phyloP scores from a whole-genome alignment of 2,113 vertebrate genomes.

The Scalopus aquaticus region DNA sequence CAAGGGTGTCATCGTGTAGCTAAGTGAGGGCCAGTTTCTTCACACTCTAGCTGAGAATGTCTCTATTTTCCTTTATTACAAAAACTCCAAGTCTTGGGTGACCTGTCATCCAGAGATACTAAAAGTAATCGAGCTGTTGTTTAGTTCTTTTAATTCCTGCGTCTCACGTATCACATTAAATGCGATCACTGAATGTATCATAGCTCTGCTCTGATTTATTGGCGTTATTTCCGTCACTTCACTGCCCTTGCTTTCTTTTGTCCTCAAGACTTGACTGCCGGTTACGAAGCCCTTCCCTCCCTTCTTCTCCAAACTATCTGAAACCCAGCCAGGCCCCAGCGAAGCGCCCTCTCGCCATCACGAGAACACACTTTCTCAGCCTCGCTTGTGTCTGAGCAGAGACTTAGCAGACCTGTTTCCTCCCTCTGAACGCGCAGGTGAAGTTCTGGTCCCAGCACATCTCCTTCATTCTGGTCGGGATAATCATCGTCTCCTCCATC shows the following conservation, averaged over 20 bases:
- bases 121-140: neutral
- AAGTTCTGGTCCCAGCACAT: constrained; percentile 99
- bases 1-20: neutral
- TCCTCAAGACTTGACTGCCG: neutral
- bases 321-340: neutral
- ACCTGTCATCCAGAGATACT: neutral
- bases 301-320: neutral
- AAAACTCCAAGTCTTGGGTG: neutral
- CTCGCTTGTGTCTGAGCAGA: neutral
- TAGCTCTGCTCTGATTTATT: neutral
- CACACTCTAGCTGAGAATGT: neutral
- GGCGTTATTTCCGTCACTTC: neutral
- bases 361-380: neutral
- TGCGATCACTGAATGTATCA: neutral
- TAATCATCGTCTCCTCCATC: constrained; percentile 99
- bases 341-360: neutral
- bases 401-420: neutral
- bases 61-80: neutral
- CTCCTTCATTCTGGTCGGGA: constrained; percentile 98
- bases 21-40: neutral
- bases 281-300: neutral
- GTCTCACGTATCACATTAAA: neutral
- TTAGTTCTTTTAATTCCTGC: neutral
- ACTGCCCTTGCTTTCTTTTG: neutral
- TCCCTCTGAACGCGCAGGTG: constrained; percentile 86